phyloP scores from a whole-genome alignment of 2,888 invertebrate genomes.

The Lasioglossum oenotherae region DNA sequence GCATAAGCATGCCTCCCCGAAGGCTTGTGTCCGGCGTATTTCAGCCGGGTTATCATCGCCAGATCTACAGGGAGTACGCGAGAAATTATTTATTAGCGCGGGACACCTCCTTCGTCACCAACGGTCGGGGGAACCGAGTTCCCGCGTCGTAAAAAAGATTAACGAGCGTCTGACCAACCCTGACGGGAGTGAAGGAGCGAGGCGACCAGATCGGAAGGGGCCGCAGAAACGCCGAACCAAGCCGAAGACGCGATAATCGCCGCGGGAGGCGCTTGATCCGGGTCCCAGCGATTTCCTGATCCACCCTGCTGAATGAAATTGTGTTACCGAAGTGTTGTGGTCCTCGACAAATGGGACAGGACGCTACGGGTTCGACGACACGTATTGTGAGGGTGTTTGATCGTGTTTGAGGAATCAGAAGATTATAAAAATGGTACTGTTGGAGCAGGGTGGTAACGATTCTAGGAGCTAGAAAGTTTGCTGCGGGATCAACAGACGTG shows the following conservation, averaged over 20 bases:
- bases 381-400: background rate
- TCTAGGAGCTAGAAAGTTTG: background rate
- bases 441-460: background rate
- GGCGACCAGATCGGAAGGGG: constrained; percentile 58
- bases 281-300: constrained; percentile 12
- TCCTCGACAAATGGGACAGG: background rate
- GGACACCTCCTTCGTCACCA: constrained; percentile 81
- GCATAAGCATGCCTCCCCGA: constrained; percentile 70
- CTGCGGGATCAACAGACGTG: background rate
- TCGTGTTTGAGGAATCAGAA: too few species aligned
- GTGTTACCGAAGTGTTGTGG: background rate
- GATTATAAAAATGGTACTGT: background rate
- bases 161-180: constrained; percentile 76
- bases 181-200: constrained; percentile 53
- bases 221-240: constrained; percentile 29
- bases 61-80: constrained; percentile 84
- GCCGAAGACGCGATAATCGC: constrained; percentile 28
- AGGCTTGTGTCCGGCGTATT: constrained; percentile 80
- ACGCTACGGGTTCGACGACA: background rate
- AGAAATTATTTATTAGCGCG: constrained; percentile 84
- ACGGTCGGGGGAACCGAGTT: constrained; percentile 65
- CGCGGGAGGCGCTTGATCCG: background rate
- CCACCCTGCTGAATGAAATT: background rate
- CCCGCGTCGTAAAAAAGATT: constrained; percentile 82
- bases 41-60: constrained; percentile 83